These are phyloP conservation scores for Pristis pectinata DNA, from an alignment of 2,797 vertebrate genomes.

Conservation along the genomic window DNA sequence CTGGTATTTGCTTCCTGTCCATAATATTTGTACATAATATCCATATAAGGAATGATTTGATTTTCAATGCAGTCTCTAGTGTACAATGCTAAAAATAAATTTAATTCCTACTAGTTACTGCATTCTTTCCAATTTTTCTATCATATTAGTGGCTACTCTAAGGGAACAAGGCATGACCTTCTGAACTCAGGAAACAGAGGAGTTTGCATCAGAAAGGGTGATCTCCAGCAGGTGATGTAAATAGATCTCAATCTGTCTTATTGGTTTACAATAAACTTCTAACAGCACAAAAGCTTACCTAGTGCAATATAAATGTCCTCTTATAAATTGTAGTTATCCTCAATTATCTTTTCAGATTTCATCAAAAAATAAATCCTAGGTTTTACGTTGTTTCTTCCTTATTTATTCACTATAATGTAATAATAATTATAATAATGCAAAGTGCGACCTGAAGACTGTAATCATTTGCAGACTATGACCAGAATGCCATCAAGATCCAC, in stretches of 20 bases:
- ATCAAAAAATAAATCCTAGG: background rate
- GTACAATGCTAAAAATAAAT: background rate
- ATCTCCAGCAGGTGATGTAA: background rate
- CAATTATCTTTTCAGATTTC: background rate
- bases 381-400: background rate
- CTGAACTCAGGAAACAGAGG: background rate
- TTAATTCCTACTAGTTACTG: background rate
- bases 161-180: background rate
- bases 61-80: background rate
- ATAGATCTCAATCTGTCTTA: background rate
- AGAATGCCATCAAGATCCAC: background rate
- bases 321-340: background rate
- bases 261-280: background rate
- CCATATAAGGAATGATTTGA: background rate
- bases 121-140: background rate
- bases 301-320: background rate
- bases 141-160: background rate
- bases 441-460: background rate
- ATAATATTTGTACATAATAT: background rate
- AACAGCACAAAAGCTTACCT: background rate
- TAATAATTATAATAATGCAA: background rate
- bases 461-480: too few relatives aligned
- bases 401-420: background rate
- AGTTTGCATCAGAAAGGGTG: background rate
- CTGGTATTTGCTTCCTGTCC: background rate